Evolutionary conservation across 2,888 invertebrate species (phyloP).

Genomic region (Eupithecia pulchellata): DNA sequence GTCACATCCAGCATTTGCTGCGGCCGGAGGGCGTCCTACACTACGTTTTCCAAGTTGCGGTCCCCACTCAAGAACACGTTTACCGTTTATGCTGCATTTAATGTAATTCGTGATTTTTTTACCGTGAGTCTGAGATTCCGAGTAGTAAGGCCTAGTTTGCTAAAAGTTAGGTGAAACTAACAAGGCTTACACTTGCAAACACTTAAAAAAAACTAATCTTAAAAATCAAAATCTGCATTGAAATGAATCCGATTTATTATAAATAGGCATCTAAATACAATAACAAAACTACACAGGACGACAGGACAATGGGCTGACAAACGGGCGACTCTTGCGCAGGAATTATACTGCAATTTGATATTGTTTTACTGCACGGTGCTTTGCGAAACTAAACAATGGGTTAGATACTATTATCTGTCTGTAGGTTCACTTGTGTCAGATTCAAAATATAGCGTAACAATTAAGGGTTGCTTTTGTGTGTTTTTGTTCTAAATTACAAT

Average conservation of each 20-base stretch:
- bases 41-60: too few relatives aligned
- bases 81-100: too few relatives aligned
- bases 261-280: slow-evolving; percentile 24
- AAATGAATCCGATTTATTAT: slow-evolving; percentile 20
- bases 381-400: slow-evolving; percentile 12
- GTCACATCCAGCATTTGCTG: too few relatives aligned
- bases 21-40: too few relatives aligned
- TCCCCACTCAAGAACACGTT: too few relatives aligned
- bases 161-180: background rate
- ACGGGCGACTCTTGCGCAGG: slow-evolving; percentile 21
- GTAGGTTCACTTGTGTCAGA: background rate
- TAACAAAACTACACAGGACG: slow-evolving; percentile 25
- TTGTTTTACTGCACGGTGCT: slow-evolving; percentile 17
- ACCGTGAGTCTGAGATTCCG: too few relatives aligned
- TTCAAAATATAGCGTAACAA: too few relatives aligned
- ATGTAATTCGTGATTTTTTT: too few relatives aligned
- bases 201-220: background rate
- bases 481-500: too few relatives aligned
- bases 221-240: slow-evolving; percentile 7
- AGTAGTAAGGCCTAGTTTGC: background rate
- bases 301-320: slow-evolving; percentile 45
- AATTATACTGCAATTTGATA: slow-evolving; percentile 31
- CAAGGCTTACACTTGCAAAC: too few relatives aligned
- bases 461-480: too few relatives aligned
- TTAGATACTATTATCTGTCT: background rate